phyloP scores from a whole-genome alignment of 2,888 invertebrate genomes.

The Acrobeloides nanus region DNA sequence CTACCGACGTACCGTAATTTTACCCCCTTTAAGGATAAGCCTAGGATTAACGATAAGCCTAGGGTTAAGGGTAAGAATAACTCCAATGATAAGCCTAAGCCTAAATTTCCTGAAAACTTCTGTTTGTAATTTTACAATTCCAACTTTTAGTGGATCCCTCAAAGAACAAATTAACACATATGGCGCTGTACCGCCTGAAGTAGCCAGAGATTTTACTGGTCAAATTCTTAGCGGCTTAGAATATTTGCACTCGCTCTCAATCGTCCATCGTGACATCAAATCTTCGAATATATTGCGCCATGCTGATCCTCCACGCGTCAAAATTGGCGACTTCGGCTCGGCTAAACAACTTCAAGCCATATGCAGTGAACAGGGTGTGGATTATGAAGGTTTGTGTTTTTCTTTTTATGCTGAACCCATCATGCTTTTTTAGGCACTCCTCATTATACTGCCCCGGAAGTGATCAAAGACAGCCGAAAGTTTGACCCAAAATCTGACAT shows the following conservation, averaged over 20 bases:
- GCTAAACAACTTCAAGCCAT: constrained; percentile 56
- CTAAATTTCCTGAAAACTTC: too few relatives aligned
- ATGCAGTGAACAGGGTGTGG: constrained; percentile 30
- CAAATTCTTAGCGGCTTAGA: constrained; percentile 58
- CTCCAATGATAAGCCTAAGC: too few relatives aligned
- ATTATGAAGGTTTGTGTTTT: constrained; percentile 7
- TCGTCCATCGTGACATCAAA: constrained; percentile 47
- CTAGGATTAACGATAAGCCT: too few relatives aligned
- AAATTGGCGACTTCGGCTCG: constrained; percentile 59
- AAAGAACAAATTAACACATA: too few relatives aligned
- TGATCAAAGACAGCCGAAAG: constrained; percentile 19
- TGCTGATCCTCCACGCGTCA: constrained; percentile 56
- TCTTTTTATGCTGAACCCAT: constrained; percentile 2
- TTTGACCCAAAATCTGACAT: constrained; percentile 39
- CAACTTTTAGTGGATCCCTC: too few relatives aligned
- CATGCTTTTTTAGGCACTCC: constrained; percentile 26
- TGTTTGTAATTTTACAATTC: too few relatives aligned
- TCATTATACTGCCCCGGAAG: constrained; percentile 41
- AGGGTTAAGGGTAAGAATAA: too few relatives aligned
- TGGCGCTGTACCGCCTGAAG: too few relatives aligned
- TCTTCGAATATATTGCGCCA: constrained; percentile 58
- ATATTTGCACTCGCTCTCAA: constrained; percentile 56
- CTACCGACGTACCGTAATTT: too few relatives aligned
- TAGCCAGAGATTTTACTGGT: constrained; percentile 54
- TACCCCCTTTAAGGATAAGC: too few relatives aligned